Conservation (phyloP, 2,888 invertebrate species). For the Aquatica leii region DNA sequence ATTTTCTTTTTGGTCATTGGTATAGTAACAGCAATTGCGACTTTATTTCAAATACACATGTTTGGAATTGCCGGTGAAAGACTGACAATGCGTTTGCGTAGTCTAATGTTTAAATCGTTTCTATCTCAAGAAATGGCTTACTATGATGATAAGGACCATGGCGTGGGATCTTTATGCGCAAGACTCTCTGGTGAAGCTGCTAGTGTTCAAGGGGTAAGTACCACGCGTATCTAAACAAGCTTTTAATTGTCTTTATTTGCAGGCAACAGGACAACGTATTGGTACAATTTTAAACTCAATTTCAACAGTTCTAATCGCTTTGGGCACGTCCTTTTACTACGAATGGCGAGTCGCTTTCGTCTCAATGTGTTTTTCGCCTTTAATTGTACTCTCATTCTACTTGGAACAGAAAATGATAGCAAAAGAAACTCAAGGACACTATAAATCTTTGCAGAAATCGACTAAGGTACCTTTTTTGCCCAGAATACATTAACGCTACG, state of each 20-base stretch:
- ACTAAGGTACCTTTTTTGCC: too few relatives aligned
- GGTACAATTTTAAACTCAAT: constrained; percentile 79
- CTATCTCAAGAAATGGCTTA: constrained; percentile 78
- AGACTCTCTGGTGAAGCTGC: constrained; percentile 79
- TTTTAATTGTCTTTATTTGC: too few relatives aligned
- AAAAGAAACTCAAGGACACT: constrained; percentile 71
- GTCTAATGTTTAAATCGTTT: constrained; percentile 67
- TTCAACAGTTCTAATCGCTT: constrained; percentile 72
- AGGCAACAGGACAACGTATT: constrained; percentile 83
- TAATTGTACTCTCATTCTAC: constrained; percentile 73
- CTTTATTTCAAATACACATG: constrained; percentile 58
- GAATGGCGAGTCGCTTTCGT: constrained; percentile 80
- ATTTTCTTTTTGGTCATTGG: constrained; percentile 74
- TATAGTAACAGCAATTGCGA: constrained; percentile 68
- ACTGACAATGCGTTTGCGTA: constrained; percentile 77
- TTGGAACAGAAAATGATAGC: constrained; percentile 72
- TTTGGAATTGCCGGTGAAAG: constrained; percentile 62
- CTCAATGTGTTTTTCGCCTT: constrained; percentile 75
- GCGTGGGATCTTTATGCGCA: constrained; percentile 70
- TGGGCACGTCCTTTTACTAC: constrained; percentile 73
- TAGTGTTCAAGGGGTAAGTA: constrained; percentile 80
- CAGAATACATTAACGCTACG: too few relatives aligned
- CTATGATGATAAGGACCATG: constrained; percentile 72
- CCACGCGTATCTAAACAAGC: too few relatives aligned
- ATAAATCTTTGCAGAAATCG: constrained; percentile 75